Evolutionary conservation across 1,140 invertebrate genomes (phyloP).

Genomic region (Cydia strobilella): DNA sequence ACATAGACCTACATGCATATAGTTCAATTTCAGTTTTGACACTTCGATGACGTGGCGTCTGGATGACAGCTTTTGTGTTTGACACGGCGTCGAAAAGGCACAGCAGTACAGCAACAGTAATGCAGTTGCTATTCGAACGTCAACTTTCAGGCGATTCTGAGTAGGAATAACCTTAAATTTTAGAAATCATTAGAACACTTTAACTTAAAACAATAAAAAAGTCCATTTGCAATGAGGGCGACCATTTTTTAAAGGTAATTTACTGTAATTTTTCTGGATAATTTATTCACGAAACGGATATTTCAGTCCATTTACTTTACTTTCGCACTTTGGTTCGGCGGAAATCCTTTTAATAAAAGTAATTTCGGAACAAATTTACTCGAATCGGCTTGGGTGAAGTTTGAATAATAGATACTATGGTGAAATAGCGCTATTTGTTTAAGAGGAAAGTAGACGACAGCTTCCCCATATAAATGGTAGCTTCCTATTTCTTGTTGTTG

Average conservation of each 20-base stretch:
- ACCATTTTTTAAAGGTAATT: conserved; percentile 52
- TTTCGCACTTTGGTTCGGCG: conserved; percentile 70
- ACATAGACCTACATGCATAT: too few relatives aligned
- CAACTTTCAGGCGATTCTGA: too few relatives aligned
- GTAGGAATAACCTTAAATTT: neutral
- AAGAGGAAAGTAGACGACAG: too few relatives aligned
- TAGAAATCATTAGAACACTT: neutral
- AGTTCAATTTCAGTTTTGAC: too few relatives aligned
- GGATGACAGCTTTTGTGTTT: too few relatives aligned
- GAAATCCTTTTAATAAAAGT: conserved; percentile 75
- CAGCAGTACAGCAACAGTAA: too few relatives aligned
- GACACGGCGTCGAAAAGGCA: too few relatives aligned
- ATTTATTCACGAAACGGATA: conserved; percentile 71
- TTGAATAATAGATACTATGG: conserved; percentile 74
- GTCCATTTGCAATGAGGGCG: conserved; percentile 27
- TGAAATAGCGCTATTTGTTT: conserved; percentile 35
- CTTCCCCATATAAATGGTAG: too few relatives aligned
- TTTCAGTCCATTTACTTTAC: conserved; percentile 74
- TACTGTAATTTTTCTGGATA: conserved; percentile 59
- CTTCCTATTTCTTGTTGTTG: too few relatives aligned
- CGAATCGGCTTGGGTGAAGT: conserved; percentile 68
- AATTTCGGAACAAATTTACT: conserved; percentile 73
- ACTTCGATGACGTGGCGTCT: too few relatives aligned
- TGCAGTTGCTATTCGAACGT: too few relatives aligned
- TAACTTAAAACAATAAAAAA: neutral